A percentile compares a stretch with the other conserved stretches of the same genome.
Evolutionary conservation across 2,113 vertebrate genomes (phyloP).

Genomic region (Anguilla rostrata): DNA sequence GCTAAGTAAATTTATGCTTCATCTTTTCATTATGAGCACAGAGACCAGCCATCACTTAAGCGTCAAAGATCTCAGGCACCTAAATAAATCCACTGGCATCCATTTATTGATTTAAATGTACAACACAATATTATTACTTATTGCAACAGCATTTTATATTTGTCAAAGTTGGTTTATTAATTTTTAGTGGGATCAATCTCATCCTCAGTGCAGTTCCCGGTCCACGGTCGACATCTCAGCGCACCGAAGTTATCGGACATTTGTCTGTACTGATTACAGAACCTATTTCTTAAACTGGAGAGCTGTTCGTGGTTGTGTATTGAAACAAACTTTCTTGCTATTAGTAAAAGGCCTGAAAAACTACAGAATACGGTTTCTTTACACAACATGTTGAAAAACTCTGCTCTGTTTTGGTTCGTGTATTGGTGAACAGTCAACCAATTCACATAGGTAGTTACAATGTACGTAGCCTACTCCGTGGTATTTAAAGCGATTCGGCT

Average conservation of each 20-base stretch:
- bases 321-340: not conserved
- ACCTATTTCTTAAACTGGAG: not conserved
- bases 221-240: not conserved
- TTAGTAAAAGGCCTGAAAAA: not conserved
- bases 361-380: not conserved
- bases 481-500: no score
- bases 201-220: not conserved
- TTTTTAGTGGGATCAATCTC: not conserved
- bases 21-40: not conserved
- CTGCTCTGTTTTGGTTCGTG: not conserved
- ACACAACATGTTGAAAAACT: not conserved
- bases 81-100: not conserved
- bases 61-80: not conserved
- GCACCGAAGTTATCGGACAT: not conserved
- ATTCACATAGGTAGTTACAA: no score
- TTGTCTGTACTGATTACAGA: not conserved
- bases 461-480: no score
- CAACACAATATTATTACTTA: not conserved
- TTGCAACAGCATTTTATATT: not conserved
- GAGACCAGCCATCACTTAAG: not conserved
- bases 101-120: not conserved
- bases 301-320: not conserved
- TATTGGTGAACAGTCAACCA: not conserved
- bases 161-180: not conserved
- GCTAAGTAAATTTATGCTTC: not conserved